A percentile compares a stretch with the other conserved stretches of the same genome.
Evolutionary conservation across 2,797 vertebrate species (phyloP).

Genomic region (Neosilurus hyrtlii): DNA sequence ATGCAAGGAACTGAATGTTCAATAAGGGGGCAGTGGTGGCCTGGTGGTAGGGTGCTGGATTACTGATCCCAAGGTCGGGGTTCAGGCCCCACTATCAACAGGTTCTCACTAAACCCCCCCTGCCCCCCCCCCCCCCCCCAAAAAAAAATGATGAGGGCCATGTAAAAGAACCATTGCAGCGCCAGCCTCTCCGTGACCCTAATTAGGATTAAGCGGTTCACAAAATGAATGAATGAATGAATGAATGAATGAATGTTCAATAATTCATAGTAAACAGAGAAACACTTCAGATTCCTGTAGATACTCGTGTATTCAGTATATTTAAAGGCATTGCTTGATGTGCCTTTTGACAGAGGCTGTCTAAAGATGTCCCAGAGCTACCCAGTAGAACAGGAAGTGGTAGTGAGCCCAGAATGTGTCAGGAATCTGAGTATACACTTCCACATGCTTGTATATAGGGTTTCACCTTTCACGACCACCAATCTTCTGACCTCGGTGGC

Average conservation of each 20-base stretch:
- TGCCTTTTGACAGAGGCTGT: constrained; percentile 70
- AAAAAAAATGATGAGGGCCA: too few species aligned
- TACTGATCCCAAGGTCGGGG: too few species aligned
- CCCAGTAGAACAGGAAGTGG: constrained; percentile 70
- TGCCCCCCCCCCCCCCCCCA: too few species aligned
- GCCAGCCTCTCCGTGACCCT: too few species aligned
- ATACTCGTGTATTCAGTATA: constrained; percentile 62
- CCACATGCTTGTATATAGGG: constrained; percentile 54
- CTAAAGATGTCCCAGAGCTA: constrained; percentile 59
- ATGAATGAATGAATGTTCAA: too few species aligned
- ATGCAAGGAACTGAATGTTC: not conserved
- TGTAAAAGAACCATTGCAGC: too few species aligned
- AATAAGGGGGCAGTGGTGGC: too few species aligned
- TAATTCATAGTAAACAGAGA: not conserved
- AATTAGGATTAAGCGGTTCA: too few species aligned
- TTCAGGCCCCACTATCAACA: too few species aligned
- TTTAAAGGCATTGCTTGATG: constrained; percentile 58
- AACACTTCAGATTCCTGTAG: constrained; percentile 44
- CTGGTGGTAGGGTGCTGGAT: too few species aligned
- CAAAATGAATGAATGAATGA: too few species aligned
- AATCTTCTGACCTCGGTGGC: constrained; percentile 49
- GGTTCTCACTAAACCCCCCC: too few species aligned
- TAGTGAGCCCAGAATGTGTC: constrained; percentile 68
- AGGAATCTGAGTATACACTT: constrained; percentile 67
- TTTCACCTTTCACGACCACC: constrained; percentile 60